Evolutionary conservation across 2,888 invertebrate genomes (phyloP), one percentile per base, ranked within the genome.

Genomic region (Agonopterix alstromeriana): DNA sequence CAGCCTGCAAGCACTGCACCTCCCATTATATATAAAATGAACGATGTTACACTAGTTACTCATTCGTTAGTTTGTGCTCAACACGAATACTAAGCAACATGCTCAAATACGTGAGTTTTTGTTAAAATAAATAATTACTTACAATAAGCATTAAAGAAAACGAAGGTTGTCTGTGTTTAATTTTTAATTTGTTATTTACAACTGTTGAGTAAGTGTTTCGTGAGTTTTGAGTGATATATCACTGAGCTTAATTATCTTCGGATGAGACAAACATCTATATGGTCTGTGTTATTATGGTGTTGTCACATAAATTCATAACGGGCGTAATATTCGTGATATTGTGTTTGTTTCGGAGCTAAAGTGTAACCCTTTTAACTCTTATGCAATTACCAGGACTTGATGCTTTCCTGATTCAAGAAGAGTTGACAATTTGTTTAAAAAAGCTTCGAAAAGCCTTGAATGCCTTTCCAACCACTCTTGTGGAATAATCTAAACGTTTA

Each of bases 51-150:
- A 79, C 64, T 73, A 77, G 69, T 73, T 77, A 84, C 75, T 85
- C 87, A 88, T 85, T 88, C 88, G 85, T 82, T 82, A 81, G 77
- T 78, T 77, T 82, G 82, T 82, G 79, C 82, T 82, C 85, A 74
- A 74, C 71, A 77, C 75, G 84, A 80, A 77, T 70, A 82, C 80
- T 71, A 67, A 84, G 70, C 83, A 84, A 61, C 77, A 88, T 88
- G 88, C 71, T 86, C 60, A 88, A 84, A 88, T 86, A 86, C 85
- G 88, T 88, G 77, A 88, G 87, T 87, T 60, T 57, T 58, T 60
- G 35, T 36, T 49, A 51, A 53, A 43, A 9, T 38, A 38, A 9
- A 53, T 36, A 49, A 54, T 54, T 58, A 56, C 58, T 60, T 57
- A 53, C 51, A 53, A 48, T 59, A 63, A 56, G 48, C 54, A 53